Conservation (phyloP, 2,797 vertebrate genomes). For the Molossus molossus region DNA sequence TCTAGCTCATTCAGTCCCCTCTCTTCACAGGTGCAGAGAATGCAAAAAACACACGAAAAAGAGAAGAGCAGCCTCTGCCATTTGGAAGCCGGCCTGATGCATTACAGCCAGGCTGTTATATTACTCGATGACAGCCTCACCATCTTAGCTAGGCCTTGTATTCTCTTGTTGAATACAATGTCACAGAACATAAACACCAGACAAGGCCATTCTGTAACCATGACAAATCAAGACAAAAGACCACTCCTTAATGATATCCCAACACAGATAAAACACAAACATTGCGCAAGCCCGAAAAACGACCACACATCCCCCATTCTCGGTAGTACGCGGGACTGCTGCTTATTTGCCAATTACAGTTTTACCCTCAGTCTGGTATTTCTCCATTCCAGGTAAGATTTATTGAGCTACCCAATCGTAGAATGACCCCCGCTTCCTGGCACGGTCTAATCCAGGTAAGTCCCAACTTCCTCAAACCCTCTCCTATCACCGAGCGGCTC, state of each 20-base stretch:
- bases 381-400: not conserved
- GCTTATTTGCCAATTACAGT: not conserved
- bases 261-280: not conserved
- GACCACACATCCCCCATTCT: not conserved
- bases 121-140: not conserved
- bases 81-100: not conserved
- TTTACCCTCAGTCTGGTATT: not conserved
- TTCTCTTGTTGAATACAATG: not conserved
- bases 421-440: not conserved
- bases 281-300: constrained; percentile 42
- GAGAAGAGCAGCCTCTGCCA: constrained; percentile 12
- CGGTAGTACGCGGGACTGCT: not conserved
- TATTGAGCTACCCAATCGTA: not conserved
- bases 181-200: not conserved
- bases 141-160: not conserved
- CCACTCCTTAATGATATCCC: not conserved
- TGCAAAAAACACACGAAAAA: constrained; percentile 5
- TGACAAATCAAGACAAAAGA: constrained; percentile 1
- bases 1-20: constrained; percentile 30
- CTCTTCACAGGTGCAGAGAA: constrained; percentile 20
- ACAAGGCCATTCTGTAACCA: not conserved
- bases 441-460: not conserved
- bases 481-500: not conserved
- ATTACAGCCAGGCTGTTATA: not conserved
- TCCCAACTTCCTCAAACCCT: not conserved